phyloP scores from a whole-genome alignment of 2,113 vertebrate species.

The Phylloscopus whistleri region DNA sequence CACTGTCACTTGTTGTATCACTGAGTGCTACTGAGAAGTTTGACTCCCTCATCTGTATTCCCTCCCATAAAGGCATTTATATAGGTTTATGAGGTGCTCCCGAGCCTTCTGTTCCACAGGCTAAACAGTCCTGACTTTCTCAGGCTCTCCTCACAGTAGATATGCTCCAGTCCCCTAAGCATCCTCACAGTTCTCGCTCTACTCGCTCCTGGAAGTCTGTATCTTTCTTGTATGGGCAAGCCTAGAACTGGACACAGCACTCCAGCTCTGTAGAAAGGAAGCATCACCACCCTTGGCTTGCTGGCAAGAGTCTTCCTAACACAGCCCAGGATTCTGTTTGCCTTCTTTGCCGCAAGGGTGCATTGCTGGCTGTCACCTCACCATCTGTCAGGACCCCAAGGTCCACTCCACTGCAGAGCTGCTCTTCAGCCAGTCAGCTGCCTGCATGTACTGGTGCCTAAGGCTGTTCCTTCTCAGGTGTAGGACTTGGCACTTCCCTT shows the following conservation, averaged over 20 bases:
- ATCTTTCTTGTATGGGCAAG: neutral
- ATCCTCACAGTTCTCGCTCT: neutral
- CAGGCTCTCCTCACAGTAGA: neutral
- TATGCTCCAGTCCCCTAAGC: neutral
- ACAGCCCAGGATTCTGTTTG: neutral
- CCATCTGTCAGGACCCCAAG: neutral
- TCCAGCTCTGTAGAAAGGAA: neutral
- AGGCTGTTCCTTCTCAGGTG: neutral
- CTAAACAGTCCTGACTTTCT: neutral
- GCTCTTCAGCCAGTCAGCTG: neutral
- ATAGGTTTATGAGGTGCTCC: neutral
- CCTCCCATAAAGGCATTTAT: neutral
- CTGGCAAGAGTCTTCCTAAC: neutral
- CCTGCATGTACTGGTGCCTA: too few species aligned
- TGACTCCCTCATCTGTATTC: neutral
- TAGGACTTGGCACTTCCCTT: neutral
- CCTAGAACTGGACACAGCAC: neutral
- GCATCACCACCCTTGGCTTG: neutral
- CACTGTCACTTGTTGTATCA: neutral
- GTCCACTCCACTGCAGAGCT: neutral
- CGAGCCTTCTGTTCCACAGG: neutral
- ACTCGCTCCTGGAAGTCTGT: neutral
- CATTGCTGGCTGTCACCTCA: neutral
- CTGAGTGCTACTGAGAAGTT: neutral
- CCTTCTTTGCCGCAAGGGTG: neutral